phyloP scores from a whole-genome alignment of 2,113 vertebrate genomes.

The Mesitornis unicolor region DNA sequence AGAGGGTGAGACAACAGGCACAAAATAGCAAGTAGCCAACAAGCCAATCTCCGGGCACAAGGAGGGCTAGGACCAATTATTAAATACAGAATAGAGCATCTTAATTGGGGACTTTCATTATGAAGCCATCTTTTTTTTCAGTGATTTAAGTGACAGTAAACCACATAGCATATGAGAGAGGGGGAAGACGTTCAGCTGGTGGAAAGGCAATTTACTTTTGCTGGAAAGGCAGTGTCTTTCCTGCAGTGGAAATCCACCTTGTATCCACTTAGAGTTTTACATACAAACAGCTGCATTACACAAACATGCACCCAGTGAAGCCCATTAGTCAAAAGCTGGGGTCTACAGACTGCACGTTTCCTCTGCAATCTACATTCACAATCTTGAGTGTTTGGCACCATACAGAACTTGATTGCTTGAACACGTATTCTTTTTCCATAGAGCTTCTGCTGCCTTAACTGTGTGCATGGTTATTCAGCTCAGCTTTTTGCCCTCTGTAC shows the following conservation, averaged over 20 bases:
- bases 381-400: not conserved
- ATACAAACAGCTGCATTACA: not conserved
- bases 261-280: not conserved
- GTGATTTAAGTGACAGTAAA: not conserved
- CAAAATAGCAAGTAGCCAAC: not conserved
- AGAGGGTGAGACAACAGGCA: not conserved
- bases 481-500: not conserved
- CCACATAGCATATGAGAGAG: fast-evolving
- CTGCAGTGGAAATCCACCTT: not conserved
- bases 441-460: not conserved
- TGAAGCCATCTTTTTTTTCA: not conserved
- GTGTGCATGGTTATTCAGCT: not conserved
- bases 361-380: not conserved
- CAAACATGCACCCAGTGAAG: not conserved
- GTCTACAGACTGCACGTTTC: not conserved
- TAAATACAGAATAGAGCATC: not conserved
- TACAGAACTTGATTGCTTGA: not conserved
- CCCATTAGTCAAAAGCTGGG: not conserved
- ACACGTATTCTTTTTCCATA: not conserved
- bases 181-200: not conserved
- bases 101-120: not conserved
- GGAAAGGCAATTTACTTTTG: too few relatives aligned
- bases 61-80: not conserved
- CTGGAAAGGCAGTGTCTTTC: not conserved
- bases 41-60: not conserved